These are phyloP conservation scores for Drosophila suboccidentalis DNA, from an alignment of 2,888 invertebrate genomes.

Conservation along the genomic window DNA sequence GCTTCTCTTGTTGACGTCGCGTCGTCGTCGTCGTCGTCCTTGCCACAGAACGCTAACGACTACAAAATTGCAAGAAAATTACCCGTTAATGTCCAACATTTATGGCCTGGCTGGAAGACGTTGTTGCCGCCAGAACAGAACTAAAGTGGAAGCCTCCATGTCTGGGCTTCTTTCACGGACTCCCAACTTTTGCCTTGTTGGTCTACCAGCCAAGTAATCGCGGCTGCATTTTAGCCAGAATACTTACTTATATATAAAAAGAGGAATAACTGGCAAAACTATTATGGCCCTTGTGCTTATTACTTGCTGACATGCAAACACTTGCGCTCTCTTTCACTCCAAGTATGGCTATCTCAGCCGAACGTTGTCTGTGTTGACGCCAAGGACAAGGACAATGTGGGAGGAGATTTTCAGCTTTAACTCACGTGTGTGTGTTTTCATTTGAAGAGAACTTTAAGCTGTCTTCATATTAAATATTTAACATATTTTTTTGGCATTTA, in stretches of 20 bases:
- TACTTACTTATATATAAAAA: conserved; percentile 34
- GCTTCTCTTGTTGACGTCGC: conserved; percentile 40
- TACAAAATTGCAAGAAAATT: conserved; percentile 85
- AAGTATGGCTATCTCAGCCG: conserved; percentile 27
- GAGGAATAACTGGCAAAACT: conserved; percentile 73
- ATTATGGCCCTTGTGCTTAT: conserved; percentile 82
- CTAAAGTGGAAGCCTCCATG: conserved; percentile 29
- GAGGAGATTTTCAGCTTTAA: conserved; percentile 37
- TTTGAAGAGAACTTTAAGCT: background rate
- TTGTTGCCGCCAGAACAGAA: conserved; percentile 21
- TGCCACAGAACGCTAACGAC: conserved; percentile 83
- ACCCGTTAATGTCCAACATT: conserved; percentile 84
- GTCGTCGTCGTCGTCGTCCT: conserved; percentile 67
- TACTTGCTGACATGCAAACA: conserved; percentile 82
- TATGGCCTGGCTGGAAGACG: conserved; percentile 60
- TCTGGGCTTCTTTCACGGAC: conserved; percentile 26
- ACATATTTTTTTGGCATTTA: conserved; percentile 77
- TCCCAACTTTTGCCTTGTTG: conserved; percentile 18
- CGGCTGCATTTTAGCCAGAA: conserved; percentile 60
- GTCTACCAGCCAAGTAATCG: conserved; percentile 50
- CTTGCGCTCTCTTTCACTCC: conserved; percentile 47
- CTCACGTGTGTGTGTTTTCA: conserved; percentile 25
- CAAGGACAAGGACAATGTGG: conserved; percentile 81
- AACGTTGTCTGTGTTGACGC: conserved; percentile 36
- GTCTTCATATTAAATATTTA: conserved; percentile 72